Evolutionary conservation across 1,140 invertebrate genomes (phyloP), one percentile per base, ranked within the genome.

Genomic region (Hormaphis cornu): DNA sequence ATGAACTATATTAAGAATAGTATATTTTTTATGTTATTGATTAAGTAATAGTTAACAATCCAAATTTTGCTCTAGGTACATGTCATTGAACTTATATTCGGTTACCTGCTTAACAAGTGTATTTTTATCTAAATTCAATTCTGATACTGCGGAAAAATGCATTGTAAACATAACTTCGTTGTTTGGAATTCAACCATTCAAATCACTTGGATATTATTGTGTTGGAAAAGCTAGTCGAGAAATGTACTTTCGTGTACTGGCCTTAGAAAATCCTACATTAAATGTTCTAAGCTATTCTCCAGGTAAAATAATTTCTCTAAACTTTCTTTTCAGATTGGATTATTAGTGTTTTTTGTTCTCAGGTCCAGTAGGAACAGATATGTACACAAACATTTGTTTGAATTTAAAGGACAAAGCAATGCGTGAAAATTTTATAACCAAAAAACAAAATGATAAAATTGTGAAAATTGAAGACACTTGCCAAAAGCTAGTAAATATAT

Each of bases 81-180:
- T 76, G 73, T 50, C 69, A 3, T 69, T 75, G 50, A 76, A 76
- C 52, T 50, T 76, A 28, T 73, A 72, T 37, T 73, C 89, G 20
- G 83, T 87, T 12, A 82, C 89, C 50, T 77, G 87, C 9, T 77
- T 97, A 9, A 97, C 94, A 74, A 83, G 85, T 33, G 82, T 86
- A 33, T 91, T 93, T 75, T 82, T 90, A 74, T 77, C 82, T 61
- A 70, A 78, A 14, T 84, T 87, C 72, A 79, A 82, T 22, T 33
- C 66, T 7, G 69, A 66, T n/a, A 54, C 71, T 7, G 76, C 61
- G 78, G 71, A 86, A 71, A 78, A 82, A 75, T 75, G 84, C 44
- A 82, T 96, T 24, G 83, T 97, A 0, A 96, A 97, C 75, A 88
- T 97, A 3, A 92, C 91, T 30, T 97, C 94, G 2, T 78, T 95